Base-by-base conservation (phyloP, 2,888 invertebrate species). In the Athalia rosae region DNA sequence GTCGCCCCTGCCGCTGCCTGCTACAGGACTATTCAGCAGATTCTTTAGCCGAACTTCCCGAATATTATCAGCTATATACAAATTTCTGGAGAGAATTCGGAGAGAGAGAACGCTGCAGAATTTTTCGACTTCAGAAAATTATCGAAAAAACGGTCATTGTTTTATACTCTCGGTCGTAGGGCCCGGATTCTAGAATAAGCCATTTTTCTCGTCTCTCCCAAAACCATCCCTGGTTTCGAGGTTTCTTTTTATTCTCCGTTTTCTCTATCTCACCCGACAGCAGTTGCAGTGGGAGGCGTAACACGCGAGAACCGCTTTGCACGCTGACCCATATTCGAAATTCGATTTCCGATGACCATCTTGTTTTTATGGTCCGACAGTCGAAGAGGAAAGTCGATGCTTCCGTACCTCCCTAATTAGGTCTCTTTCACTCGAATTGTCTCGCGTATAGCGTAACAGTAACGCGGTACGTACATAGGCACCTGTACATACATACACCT, bases 381-480 rank as follows among this genome's bases (percentile, higher is more conserved):
- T 41, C 53, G 53, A n/a, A 15, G 28, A 53, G 28, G 28, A 28
- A 28, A 28, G 28, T 28, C 28, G 47, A 76, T 63, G 62, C 48
- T 56, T 64, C 74, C 74, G 66, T 56, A 15, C 47, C 77, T 74
- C 78, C 56, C 67, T 66, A 59, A 45, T 67, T 62, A 50, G 61
- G 53, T 50, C 59, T 43, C 77, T 43, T 59, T 47, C 45, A 4
- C 73, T 58, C 73, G 50, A 41, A 45, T 66, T 43, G 13, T 67
- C 28, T 67, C 15, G 48, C 41, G 9, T 28, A 50, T 53, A 13
- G 67, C n/a, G 67, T 67, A 67, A 67, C 50, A 15, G 13, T 5
- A 59, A 59, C 59, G 7, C 59, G 3, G n/a, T 13, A 5, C 8
- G 59, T 6, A 62, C 11, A 62, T 62, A 45, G 6, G 11, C n/a